Evolutionary conservation across 2,888 invertebrate species (phyloP).

Genomic region (Sepioteuthis lessoniana): DNA sequence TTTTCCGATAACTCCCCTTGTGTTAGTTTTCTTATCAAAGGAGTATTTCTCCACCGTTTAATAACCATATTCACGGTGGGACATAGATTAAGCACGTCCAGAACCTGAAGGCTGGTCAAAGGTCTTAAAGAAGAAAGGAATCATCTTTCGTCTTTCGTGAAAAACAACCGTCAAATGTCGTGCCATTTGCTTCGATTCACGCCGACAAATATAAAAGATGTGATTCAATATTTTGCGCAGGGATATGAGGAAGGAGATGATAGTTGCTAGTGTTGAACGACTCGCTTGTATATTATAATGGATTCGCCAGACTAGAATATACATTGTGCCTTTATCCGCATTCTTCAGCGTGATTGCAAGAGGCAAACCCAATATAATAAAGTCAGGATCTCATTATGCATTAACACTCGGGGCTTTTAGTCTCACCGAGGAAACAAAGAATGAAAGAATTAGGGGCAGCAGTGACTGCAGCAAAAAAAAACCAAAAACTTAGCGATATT

Average conservation of each 20-base stretch:
- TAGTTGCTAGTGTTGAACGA: not conserved
- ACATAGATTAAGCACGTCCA: slow-evolving; percentile 10
- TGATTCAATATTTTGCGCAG: not conserved
- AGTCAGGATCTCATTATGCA: not conserved
- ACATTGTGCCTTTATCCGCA: not conserved
- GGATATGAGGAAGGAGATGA: not conserved
- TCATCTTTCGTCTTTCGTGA: not conserved
- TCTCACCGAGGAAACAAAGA: no score
- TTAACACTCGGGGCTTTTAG: not conserved
- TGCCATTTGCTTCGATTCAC: not conserved
- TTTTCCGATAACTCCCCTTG: not conserved
- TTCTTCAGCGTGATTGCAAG: not conserved
- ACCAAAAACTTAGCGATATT: no score
- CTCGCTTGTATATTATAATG: not conserved
- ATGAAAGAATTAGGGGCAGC: no score
- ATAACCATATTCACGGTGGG: not conserved
- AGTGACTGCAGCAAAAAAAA: no score
- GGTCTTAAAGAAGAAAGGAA: not conserved
- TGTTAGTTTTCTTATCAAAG: not conserved
- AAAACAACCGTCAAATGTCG: not conserved
- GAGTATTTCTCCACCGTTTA: not conserved
- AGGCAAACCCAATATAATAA: not conserved
- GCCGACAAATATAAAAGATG: slow-evolving; percentile 14
- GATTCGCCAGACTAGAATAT: not conserved
- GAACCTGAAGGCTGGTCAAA: not conserved